Base-by-base conservation (phyloP, 1,140 invertebrate species). In the Drosophila fuyamai region DNA sequence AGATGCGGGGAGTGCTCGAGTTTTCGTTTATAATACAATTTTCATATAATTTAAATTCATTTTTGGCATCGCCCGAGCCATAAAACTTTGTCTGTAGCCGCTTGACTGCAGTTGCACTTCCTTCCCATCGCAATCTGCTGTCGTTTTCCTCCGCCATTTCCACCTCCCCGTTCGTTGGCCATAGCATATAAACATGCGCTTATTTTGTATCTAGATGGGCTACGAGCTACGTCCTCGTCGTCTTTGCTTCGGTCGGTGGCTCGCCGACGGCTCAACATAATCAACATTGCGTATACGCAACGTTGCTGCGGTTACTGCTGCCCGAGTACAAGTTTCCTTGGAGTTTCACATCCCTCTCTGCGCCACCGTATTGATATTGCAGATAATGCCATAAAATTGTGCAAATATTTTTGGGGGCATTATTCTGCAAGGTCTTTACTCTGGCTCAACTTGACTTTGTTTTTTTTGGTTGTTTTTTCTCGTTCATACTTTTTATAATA, bases 1-100 rank as follows among this genome's bases (percentile, higher is more conserved):
- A 40, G 57, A 44, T 59, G 63, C 47, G 51, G 61, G 58, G 55
- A 32, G 9, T 14, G 18, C 18, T 16, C 18, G n/a, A 18, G 44
- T 38, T 38, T 67, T 41, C 63, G 67, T 53, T 77, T 55, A 84
- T 83, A 76, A 76, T 83, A 83, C 72, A 84, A 83, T 83, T 83
- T 83, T 83, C 80, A 84, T 83, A 79, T 83, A 83, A 83, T 83
- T 84, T 83, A 83, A 83, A 83, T 83, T 79, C 77, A 77, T 77
- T 83, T 83, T 79, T 77, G 79, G 61, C 68, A 82, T 56, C 60
- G 74, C 60, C 68, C 70, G 53, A 50, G 61, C 70, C 80, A 83
- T 83, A 83, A 83, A 83, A 84, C 81, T 83, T 83, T 79, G 81
- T 76, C 81, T 71, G 75, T 56, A 48, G 47, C 47, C 56, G 73